Evolutionary conservation across 2,888 invertebrate species (phyloP).

Genomic region (Caenorhabditis drosophilae): DNA sequence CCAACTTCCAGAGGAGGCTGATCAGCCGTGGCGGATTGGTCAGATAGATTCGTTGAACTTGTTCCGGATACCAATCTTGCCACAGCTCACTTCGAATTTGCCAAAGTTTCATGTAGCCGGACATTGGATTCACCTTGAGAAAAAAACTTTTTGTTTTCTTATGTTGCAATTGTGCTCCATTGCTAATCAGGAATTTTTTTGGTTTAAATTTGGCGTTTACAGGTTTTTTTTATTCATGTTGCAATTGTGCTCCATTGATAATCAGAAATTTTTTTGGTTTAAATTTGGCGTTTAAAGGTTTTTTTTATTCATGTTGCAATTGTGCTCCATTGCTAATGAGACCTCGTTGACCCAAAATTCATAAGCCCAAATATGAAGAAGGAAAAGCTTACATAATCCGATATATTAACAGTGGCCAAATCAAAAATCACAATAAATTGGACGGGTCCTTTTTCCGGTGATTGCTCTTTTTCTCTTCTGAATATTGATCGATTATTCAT

Average conservation of each 20-base stretch:
- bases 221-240: not conserved
- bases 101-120: constrained; percentile 57
- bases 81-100: constrained; percentile 53
- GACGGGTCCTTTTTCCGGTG: constrained; percentile 50
- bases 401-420: constrained; percentile 48
- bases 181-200: not conserved
- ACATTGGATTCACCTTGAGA: constrained; percentile 52
- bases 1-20: constrained; percentile 48
- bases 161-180: not conserved
- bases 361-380: not conserved
- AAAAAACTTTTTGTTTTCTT: not conserved
- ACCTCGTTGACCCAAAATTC: not conserved
- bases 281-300: not conserved
- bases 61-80: constrained; percentile 59
- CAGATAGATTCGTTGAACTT: constrained; percentile 51
- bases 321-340: too few relatives aligned
- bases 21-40: constrained; percentile 52
- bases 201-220: not conserved
- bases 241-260: too few relatives aligned
- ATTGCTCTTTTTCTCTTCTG: constrained; percentile 48
- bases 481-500: too few relatives aligned
- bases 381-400: constrained; percentile 36
- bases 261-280: not conserved
- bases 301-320: not conserved
- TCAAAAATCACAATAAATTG: constrained; percentile 57